phyloP scores from a whole-genome alignment of 2,888 invertebrate species.

The Raillietiella orientalis region DNA sequence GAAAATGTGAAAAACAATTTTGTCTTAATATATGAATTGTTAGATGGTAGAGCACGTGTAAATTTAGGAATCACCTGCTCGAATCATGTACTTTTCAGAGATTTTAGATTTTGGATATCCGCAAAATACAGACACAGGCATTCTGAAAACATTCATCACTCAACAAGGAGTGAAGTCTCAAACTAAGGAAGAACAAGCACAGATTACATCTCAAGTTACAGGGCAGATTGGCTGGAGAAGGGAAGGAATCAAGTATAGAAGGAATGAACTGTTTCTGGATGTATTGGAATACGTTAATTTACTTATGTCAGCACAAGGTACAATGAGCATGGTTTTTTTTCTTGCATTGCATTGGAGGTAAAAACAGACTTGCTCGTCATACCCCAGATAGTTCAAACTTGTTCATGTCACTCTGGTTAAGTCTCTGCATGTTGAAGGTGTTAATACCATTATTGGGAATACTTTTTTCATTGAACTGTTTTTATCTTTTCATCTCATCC shows the following conservation, averaged over 20 bases:
- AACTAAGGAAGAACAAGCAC: conserved; percentile 95
- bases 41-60: conserved; percentile 37
- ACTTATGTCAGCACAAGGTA: conserved; percentile 95
- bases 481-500: too few species aligned
- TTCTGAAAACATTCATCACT: conserved; percentile 94
- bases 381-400: too few species aligned
- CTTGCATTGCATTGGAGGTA: too few species aligned
- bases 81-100: conserved; percentile 24
- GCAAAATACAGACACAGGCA: conserved; percentile 97
- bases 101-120: conserved; percentile 95
- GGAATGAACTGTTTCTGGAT: conserved; percentile 93
- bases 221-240: conserved; percentile 97
- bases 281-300: conserved; percentile 96
- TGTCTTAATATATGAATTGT: conserved; percentile 89
- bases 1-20: conserved; percentile 99
- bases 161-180: conserved; percentile 97
- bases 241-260: conserved; percentile 93
- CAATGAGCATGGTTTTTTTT: too few species aligned
- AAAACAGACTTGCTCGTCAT: too few species aligned
- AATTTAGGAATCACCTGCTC: background rate
- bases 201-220: conserved; percentile 90
- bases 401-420: too few species aligned
- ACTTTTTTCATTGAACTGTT: too few species aligned
- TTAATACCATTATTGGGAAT: too few species aligned
- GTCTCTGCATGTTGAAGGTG: too few species aligned